A percentile compares a stretch with the other conserved stretches of the same genome.
Conservation (phyloP, 1,140 invertebrate genomes). For the Nasonia giraulti region DNA sequence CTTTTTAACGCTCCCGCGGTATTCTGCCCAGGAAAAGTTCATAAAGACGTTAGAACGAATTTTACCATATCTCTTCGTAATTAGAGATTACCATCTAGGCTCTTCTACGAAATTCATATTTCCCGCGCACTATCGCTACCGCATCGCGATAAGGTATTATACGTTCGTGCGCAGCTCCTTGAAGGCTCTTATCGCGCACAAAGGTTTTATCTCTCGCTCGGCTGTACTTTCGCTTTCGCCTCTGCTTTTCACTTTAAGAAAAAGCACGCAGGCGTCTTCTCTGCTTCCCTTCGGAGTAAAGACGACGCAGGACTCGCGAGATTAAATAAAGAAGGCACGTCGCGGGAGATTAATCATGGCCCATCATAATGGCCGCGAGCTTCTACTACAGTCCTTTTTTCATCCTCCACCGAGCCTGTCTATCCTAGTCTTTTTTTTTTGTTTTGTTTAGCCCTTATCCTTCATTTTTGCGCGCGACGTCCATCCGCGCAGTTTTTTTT, state of each 20-base stretch:
- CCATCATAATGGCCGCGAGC: background rate
- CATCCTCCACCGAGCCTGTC: background rate
- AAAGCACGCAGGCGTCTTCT: background rate
- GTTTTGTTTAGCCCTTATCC: background rate
- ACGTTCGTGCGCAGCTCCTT: background rate
- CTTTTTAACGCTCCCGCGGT: background rate
- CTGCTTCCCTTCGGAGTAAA: background rate
- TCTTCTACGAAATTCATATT: constrained; percentile 7
- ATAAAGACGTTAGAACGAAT: constrained; percentile 1
- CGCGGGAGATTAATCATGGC: constrained; percentile 2
- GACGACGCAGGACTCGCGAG: background rate
- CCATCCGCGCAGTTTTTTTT: background rate
- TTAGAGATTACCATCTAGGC: constrained; percentile 11
- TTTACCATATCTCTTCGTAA: background rate
- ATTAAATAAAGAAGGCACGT: constrained; percentile 8
- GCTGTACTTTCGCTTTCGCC: constrained; percentile 1
- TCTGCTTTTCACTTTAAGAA: constrained; percentile 18
- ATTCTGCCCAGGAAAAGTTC: background rate
- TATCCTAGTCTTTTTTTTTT: background rate
- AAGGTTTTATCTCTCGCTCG: constrained; percentile 2
- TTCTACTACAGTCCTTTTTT: background rate
- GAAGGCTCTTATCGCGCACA: constrained; percentile 17
- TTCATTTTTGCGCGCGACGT: background rate
- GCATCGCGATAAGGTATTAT: constrained; percentile 16
- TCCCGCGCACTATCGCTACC: background rate